phyloP scores from a whole-genome alignment of 64 coral and sea anemone species.

The Catalaphyllia jardinei region DNA sequence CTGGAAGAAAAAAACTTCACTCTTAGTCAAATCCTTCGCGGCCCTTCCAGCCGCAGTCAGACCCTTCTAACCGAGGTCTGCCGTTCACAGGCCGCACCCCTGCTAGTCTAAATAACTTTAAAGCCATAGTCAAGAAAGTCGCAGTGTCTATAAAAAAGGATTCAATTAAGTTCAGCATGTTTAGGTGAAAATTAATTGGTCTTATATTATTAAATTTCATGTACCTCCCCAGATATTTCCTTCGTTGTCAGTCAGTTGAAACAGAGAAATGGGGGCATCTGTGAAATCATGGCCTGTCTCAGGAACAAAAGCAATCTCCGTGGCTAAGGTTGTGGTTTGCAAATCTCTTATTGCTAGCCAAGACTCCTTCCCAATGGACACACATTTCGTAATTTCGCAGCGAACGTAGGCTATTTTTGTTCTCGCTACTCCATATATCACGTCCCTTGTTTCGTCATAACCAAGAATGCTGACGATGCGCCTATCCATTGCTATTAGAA shows the following conservation, averaged over 20 bases:
- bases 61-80: too few species aligned
- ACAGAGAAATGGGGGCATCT: background rate
- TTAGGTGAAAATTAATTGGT: too few species aligned
- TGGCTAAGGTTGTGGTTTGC: background rate
- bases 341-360: background rate
- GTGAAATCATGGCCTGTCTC: slow-evolving; percentile 9
- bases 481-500: background rate
- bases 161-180: too few species aligned
- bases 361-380: background rate
- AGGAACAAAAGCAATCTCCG: slow-evolving; percentile 6
- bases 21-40: too few species aligned
- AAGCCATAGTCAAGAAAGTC: too few species aligned
- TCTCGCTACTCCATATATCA: background rate
- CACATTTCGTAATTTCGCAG: background rate
- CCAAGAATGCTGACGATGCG: slow-evolving; percentile 32
- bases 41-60: too few species aligned
- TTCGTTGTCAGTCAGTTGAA: background rate
- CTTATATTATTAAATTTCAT: background rate
- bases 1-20: too few species aligned
- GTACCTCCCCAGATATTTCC: background rate
- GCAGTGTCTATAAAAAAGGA: too few species aligned
- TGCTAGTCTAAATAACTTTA: too few species aligned
- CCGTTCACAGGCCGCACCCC: too few species aligned
- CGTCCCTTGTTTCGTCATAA: background rate
- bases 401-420: background rate